Conservation (phyloP, 1,140 invertebrate species). For the Sinonovacula constricta region DNA sequence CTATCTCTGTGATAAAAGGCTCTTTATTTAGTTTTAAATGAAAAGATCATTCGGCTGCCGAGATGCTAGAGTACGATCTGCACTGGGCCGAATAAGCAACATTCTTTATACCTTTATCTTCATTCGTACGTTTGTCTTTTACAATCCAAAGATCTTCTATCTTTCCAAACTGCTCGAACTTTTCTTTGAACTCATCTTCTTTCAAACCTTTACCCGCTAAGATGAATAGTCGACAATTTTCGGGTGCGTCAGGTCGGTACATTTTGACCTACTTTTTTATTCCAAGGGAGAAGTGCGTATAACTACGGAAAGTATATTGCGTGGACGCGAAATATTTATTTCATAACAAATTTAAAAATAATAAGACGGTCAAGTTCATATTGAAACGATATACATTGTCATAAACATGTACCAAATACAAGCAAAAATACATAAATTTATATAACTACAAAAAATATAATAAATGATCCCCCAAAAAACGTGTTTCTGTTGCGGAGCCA, state of each 20-base stretch:
- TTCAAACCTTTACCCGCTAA: conserved; percentile 89
- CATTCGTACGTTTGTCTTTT: conserved; percentile 89
- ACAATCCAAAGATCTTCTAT: conserved; percentile 94
- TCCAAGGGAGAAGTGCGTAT: neutral
- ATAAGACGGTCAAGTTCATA: neutral
- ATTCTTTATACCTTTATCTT: conserved; percentile 87
- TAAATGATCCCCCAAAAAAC: too few species aligned
- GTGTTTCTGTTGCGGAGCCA: too few species aligned
- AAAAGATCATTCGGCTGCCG: too few species aligned
- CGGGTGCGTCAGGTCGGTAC: conserved; percentile 83
- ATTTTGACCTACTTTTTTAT: conserved; percentile 28
- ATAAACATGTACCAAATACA: too few species aligned
- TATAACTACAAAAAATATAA: too few species aligned
- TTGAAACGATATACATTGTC: too few species aligned
- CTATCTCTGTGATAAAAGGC: too few species aligned
- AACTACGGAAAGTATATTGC: neutral
- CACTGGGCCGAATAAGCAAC: too few species aligned
- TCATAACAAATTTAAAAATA: neutral
- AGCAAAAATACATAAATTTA: too few species aligned
- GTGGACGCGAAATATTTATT: neutral
- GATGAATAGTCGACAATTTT: conserved; percentile 91
- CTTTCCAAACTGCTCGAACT: conserved; percentile 89
- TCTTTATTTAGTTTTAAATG: too few species aligned
- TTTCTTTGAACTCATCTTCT: conserved; percentile 88
- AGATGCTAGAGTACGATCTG: too few species aligned